Conservation (phyloP, 2,797 vertebrate species). For the Lindbergichthys nudifrons region DNA sequence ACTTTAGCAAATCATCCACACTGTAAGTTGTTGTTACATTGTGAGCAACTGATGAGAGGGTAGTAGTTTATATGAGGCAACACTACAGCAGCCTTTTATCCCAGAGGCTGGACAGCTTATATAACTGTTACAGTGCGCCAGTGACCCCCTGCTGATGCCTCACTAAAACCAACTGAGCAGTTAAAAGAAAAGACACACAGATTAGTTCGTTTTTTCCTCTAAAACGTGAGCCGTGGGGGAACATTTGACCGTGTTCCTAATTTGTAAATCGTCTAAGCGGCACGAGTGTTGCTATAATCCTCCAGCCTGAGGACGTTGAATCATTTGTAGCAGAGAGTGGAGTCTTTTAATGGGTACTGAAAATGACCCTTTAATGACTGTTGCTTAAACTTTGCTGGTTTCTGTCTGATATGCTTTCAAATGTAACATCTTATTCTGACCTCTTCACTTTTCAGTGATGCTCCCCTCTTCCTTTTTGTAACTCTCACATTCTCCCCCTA, state of each 20-base stretch:
- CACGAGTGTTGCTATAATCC: constrained; percentile 42
- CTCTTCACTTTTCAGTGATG: neutral
- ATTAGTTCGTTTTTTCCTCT: constrained; percentile 26
- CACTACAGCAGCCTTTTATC: constrained; percentile 26
- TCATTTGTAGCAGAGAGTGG: constrained; percentile 16
- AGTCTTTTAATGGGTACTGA: constrained; percentile 7
- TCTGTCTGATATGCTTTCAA: constrained; percentile 6
- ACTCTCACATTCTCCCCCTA: constrained; percentile 3
- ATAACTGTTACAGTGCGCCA: constrained; percentile 46
- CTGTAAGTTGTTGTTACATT: neutral
- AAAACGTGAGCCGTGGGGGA: constrained; percentile 21
- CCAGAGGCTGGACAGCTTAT: constrained; percentile 40
- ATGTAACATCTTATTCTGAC: constrained; percentile 23
- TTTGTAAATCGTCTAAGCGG: constrained; percentile 51
- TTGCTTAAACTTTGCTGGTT: constrained; percentile 5
- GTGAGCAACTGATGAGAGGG: constrained; percentile 8
- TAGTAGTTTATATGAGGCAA: constrained; percentile 48
- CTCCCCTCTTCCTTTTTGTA: constrained; percentile 6
- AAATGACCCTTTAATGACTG: constrained; percentile 12
- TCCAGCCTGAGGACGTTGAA: constrained; percentile 41
- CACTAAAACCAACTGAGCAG: constrained; percentile 34
- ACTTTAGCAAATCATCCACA: neutral
- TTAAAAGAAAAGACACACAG: constrained; percentile 29
- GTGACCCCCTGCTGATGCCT: constrained; percentile 52
- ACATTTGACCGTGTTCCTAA: constrained; percentile 37